phyloP scores from a whole-genome alignment of 2,888 invertebrate species.

The Zonitis immaculata region DNA sequence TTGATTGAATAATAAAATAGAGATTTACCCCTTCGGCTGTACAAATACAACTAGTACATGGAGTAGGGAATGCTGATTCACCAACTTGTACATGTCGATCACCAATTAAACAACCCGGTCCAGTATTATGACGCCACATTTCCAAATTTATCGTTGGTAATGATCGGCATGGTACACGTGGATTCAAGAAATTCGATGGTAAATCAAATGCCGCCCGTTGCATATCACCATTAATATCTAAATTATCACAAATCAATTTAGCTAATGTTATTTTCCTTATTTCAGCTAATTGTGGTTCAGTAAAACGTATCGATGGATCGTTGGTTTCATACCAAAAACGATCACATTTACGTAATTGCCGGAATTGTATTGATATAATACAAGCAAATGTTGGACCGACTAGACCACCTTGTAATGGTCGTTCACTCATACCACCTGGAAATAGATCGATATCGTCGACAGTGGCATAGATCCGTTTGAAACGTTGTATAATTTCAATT shows the following conservation, averaged over 20 bases:
- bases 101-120: slow-evolving; percentile 71
- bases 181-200: slow-evolving; percentile 88
- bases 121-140: slow-evolving; percentile 76
- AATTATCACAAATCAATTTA: slow-evolving; percentile 84
- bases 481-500: slow-evolving; percentile 70
- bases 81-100: slow-evolving; percentile 74
- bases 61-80: slow-evolving; percentile 81
- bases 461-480: slow-evolving; percentile 77
- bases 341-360: slow-evolving; percentile 87
- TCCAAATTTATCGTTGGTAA: slow-evolving; percentile 75
- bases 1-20: not conserved
- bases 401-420: slow-evolving; percentile 81
- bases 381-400: slow-evolving; percentile 94
- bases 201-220: slow-evolving; percentile 88
- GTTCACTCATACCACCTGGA: slow-evolving; percentile 89
- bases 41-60: slow-evolving; percentile 86
- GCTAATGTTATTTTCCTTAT: slow-evolving; percentile 81
- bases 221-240: slow-evolving; percentile 78
- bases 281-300: slow-evolving; percentile 82
- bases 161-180: slow-evolving; percentile 77
- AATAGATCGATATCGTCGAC: slow-evolving; percentile 96
- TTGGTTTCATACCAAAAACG: slow-evolving; percentile 94
- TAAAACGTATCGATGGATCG: slow-evolving; percentile 71
- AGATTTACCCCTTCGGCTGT: slow-evolving; percentile 75
- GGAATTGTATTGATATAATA: slow-evolving; percentile 91